Base-by-base conservation (phyloP, 2,113 vertebrate genomes). In the Ornithorhynchus anatinus region DNA sequence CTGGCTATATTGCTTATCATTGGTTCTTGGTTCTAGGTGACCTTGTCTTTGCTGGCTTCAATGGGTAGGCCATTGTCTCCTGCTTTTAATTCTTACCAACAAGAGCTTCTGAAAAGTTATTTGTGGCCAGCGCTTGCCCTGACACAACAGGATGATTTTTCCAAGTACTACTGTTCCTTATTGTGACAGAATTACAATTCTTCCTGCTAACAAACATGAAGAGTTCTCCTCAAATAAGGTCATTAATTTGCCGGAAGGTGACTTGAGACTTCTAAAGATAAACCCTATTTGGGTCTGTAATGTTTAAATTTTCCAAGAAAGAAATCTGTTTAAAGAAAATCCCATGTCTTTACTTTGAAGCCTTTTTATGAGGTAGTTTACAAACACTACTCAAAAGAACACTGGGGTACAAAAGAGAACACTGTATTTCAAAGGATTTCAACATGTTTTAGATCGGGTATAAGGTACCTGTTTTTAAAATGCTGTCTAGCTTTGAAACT, bases 71-170 rank as follows among this genome's bases (percentile, higher is more conserved):
- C 4, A 80, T 45, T 57, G 69, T 75, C 14, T 74, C 81, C 42
- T 77, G 57, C 45, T 69, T 33, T 60, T n/a, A 80, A 63, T 77
- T 50, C 80, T 67, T 60, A 61, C 33, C 45, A 75, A 57, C 53
- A 68, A 44, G 51, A 80, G 38, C 61, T 40, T 32, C 44, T 42
- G 57, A 57, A 71, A 85, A 40, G 61, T 40, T 79, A 62, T 72
- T 50, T 38, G 71, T 75, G 75, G 72, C 45, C 63, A 81, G 68
- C 75, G 82, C 68, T 89, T 81, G 87, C 16, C 40, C 71, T 76
- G 65, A 84, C 85, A 60, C 84, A 85, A 76, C 12, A 78, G 67
- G 80, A 77, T 80, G 79, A 83, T 44, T 39, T 73, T 81, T 67
- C 59, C 59, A 79, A 78, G 44, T 27, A n/a, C n/a, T n/a, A n/a